A percentile compares a stretch with the other conserved stretches of the same genome.
These are phyloP conservation scores for Capitella teleta DNA, from an alignment of 1,140 invertebrate genomes.

Conservation along the genomic window DNA sequence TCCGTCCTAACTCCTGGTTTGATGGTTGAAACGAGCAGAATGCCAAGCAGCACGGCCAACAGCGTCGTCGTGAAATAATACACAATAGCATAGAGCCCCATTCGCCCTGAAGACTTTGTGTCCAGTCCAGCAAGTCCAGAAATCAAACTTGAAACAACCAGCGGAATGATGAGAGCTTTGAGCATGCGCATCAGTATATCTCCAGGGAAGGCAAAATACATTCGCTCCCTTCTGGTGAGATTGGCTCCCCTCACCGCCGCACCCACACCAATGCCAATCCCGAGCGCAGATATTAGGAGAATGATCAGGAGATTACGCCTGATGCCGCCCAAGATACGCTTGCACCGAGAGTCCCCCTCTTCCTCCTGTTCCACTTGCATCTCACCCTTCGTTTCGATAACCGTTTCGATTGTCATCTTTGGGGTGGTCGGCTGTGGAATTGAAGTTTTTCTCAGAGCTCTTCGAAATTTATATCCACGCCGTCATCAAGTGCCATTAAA, in stretches of 20 bases:
- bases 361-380: no score
- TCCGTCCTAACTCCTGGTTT: conserved; percentile 34
- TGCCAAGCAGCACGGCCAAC: conserved; percentile 23
- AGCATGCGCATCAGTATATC: conserved; percentile 46
- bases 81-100: conserved; percentile 42
- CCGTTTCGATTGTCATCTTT: no score
- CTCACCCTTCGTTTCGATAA: no score
- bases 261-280: conserved; percentile 35
- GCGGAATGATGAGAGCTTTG: conserved; percentile 46
- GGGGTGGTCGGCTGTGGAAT: no score
- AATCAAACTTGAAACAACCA: conserved; percentile 44
- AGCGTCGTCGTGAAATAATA: conserved; percentile 42
- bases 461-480: no score
- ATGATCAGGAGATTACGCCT: conserved; percentile 1
- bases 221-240: conserved; percentile 20
- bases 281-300: conserved; percentile 42
- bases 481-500: no score
- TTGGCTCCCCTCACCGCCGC: conserved; percentile 17
- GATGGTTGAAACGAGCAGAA: conserved; percentile 14
- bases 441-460: no score
- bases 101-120: conserved; percentile 37
- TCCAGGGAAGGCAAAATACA: conserved; percentile 42
- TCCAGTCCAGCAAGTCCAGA: conserved; percentile 26
- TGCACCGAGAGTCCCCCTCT: no score
- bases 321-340: no score